These are phyloP conservation scores for Oxyura jamaicensis DNA, from an alignment of 2,113 vertebrate genomes.

Conservation along the genomic window DNA sequence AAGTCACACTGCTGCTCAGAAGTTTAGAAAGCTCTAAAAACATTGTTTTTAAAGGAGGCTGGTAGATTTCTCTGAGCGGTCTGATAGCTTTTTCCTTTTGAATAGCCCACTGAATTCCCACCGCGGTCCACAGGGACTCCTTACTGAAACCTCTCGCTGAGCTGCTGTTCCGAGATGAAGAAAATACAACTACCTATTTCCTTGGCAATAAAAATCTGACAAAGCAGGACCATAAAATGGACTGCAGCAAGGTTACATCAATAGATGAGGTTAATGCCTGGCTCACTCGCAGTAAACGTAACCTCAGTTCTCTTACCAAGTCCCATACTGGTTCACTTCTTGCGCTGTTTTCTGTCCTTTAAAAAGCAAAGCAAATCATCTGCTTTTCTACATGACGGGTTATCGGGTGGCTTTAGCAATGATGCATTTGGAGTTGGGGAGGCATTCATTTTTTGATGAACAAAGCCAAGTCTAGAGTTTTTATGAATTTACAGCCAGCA, in stretches of 20 bases:
- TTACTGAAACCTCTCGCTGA: not conserved
- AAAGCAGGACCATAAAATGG: not conserved
- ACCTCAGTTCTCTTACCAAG: not conserved
- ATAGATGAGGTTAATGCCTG: not conserved
- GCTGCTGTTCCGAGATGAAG: not conserved
- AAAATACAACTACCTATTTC: not conserved
- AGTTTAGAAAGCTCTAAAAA: not conserved
- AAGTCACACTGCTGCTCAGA: not conserved
- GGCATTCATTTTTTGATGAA: not conserved
- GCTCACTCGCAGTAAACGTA: not conserved
- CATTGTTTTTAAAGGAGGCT: not conserved
- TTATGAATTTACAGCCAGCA: not conserved
- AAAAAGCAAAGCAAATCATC: not conserved
- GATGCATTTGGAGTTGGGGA: not conserved
- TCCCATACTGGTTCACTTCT: not conserved
- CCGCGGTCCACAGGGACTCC: too few species aligned
- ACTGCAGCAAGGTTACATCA: not conserved
- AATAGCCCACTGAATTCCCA: not conserved
- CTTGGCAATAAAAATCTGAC: not conserved
- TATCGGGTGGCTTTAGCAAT: not conserved
- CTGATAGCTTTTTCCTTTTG: not conserved
- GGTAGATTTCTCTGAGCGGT: not conserved
- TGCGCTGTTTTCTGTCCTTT: not conserved
- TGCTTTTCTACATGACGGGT: not conserved
- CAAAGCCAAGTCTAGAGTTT: not conserved